A percentile compares a stretch with the other conserved stretches of the same genome.
Conservation (phyloP, 2,113 vertebrate genomes). For the Phrynosoma blainvillii region DNA sequence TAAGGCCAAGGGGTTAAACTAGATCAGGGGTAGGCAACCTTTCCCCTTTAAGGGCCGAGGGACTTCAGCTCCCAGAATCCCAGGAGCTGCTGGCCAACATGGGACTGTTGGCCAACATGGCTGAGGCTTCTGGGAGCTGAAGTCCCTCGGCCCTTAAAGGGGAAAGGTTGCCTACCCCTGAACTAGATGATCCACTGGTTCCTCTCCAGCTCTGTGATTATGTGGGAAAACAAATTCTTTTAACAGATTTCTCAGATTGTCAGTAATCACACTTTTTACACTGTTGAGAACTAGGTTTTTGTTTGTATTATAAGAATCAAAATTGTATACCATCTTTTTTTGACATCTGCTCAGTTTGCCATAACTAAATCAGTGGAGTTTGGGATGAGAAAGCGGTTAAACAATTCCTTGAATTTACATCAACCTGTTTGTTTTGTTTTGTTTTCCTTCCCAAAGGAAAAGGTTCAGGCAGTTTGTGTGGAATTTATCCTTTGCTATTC, state of each 20-base stretch:
- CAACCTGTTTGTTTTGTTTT: too few species aligned
- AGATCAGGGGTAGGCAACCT: too few species aligned
- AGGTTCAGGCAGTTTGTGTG: not conserved
- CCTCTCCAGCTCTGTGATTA: not conserved
- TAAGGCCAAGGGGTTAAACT: not conserved
- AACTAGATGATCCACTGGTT: not conserved
- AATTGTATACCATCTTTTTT: not conserved
- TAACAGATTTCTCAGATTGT: not conserved
- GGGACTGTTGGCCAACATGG: too few species aligned
- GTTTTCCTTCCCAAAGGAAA: not conserved
- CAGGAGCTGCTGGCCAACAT: too few species aligned
- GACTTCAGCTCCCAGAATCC: too few species aligned
- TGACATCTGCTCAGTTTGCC: not conserved
- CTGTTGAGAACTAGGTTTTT: not conserved
- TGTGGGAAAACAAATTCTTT: not conserved
- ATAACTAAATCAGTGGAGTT: constrained; percentile 5
- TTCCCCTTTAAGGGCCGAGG: too few species aligned
- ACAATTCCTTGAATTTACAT: constrained; percentile 6
- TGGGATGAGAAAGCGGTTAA: accelerated
- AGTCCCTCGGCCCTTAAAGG: too few species aligned
- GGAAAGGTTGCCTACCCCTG: too few species aligned
- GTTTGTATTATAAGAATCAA: constrained; percentile 7
- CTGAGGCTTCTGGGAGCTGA: too few species aligned
- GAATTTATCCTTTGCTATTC: not conserved
- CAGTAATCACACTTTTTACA: not conserved